Evolutionary conservation across 2,797 vertebrate species (phyloP).

Genomic region (Hypotaenidia philippensis): DNA sequence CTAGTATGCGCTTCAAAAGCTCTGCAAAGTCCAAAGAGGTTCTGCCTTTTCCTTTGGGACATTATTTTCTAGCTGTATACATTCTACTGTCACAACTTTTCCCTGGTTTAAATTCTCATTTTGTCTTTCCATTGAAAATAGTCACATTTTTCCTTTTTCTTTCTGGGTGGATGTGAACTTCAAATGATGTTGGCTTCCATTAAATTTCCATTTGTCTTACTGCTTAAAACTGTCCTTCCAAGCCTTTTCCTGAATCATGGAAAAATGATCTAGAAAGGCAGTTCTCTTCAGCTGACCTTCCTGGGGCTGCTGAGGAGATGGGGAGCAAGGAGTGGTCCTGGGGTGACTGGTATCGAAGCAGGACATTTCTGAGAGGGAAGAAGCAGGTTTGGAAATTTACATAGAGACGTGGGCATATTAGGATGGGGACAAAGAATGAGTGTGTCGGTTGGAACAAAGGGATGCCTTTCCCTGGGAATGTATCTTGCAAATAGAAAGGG

Average conservation of each 20-base stretch:
- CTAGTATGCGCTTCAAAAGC: background rate
- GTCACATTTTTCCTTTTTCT: background rate
- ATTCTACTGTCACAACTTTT: background rate
- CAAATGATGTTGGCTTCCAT: background rate
- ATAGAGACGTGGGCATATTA: background rate
- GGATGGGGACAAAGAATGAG: background rate
- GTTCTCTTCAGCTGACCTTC: background rate
- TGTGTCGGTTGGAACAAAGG: background rate
- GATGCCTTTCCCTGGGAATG: background rate
- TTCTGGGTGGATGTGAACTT: background rate
- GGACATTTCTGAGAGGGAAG: background rate
- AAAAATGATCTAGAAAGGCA: background rate
- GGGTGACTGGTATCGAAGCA: background rate
- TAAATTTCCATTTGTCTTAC: background rate
- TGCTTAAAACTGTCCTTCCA: background rate
- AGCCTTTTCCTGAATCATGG: background rate
- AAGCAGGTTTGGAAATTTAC: background rate
- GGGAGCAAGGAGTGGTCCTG: background rate
- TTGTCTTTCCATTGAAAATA: background rate
- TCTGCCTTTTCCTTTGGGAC: background rate
- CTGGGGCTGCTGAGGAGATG: background rate
- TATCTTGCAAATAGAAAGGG: background rate
- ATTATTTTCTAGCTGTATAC: background rate
- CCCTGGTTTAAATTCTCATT: background rate
- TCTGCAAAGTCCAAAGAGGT: background rate